Percentiles rank a stretch among this genome's conserved stretches.
Evolutionary conservation across 2,888 invertebrate genomes (phyloP).

Genomic region (Podabrus alpinus): DNA sequence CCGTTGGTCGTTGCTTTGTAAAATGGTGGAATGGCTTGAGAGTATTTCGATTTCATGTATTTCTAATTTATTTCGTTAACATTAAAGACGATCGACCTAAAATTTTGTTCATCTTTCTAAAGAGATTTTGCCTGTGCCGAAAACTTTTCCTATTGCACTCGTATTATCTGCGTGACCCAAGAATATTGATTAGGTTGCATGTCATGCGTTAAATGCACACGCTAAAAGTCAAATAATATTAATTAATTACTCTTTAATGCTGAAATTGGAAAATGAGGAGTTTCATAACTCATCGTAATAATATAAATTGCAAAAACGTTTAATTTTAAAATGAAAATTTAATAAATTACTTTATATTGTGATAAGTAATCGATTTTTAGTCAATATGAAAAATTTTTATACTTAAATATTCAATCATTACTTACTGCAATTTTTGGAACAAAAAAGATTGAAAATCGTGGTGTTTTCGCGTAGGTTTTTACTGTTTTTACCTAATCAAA

Average conservation of each 20-base stretch:
- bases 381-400: no score
- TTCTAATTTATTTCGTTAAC: not conserved
- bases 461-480: no score
- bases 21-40: not conserved
- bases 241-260: not conserved
- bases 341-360: not conserved
- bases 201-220: not conserved
- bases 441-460: no score
- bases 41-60: not conserved
- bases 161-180: not conserved
- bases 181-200: not conserved
- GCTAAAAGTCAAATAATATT: not conserved
- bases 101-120: not conserved
- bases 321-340: not conserved
- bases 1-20: not conserved
- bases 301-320: not conserved
- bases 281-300: not conserved
- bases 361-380: no score
- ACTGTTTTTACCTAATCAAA: no score
- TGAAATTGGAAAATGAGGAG: not conserved
- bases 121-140: not conserved
- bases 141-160: not conserved
- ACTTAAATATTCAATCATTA: no score
- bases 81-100: not conserved
- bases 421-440: no score